Evolutionary conservation across 2,888 invertebrate genomes (phyloP), one percentile per base, ranked within the genome.

Genomic region (Temnothorax rugatulus): DNA sequence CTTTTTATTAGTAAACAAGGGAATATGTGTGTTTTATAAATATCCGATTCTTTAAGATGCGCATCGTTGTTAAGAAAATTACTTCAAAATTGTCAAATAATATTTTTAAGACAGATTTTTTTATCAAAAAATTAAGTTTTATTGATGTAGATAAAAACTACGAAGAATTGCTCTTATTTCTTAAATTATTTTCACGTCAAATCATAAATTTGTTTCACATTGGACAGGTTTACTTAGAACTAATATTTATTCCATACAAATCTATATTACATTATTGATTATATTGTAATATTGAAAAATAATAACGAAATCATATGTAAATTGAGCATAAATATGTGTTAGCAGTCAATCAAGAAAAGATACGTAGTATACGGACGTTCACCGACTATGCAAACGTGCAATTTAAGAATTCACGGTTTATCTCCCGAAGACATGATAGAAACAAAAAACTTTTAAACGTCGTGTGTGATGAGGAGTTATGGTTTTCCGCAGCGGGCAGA

Each of bases 371-470:
- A 25, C 34, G 4, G 38, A 29, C 1, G 8, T 25, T n/a, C 25
- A 44, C n/a, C 18, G 15, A 7, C 11, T 29, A 13, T 54, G 29
- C 25, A 57, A 69, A 77, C 44, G 15, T 69, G 29, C 29, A 77
- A 68, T 57, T 57, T 77, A 34, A 69, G 44, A 34, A 69, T 77
- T 57, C 29, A 44, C 29, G 44, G 44, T 57, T 77, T 57, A 77
- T 29, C 54, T 77, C 11, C 11, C 15, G n/a, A 44, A 41, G 29
- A 47, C 0, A 15, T 21, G 69, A 21, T 77, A 77, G 41, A 69
- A 69, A 47, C 44, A 59, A 79, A 79, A 59, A 54, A 2, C 21
- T 57, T 69, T 69, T 54, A 69, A 68, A 44, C 69, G 69, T 68
- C 25, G 54, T 44, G 18, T 59, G 18, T 61, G 59, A 81, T 59